Percentiles rank a stretch among this genome's conserved stretches.
Conservation (phyloP, 2,888 invertebrate genomes). For the Chelonus formosanus region DNA sequence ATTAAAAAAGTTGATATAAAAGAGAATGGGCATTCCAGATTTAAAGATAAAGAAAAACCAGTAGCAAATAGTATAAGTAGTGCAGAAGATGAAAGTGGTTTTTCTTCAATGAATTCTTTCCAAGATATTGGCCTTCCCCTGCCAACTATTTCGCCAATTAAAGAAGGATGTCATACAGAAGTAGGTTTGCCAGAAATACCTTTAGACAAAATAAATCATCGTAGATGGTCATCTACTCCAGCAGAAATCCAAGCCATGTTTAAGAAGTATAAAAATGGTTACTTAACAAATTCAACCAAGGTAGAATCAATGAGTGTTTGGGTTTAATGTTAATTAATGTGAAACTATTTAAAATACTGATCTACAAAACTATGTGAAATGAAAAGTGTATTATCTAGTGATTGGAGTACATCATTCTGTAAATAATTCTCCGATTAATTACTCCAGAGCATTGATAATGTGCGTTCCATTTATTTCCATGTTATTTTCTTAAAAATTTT, state of each 20-base stretch:
- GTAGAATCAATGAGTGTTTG: constrained; percentile 60
- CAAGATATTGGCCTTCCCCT: constrained; percentile 80
- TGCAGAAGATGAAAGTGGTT: constrained; percentile 84
- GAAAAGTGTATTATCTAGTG: too few species aligned
- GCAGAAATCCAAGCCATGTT: constrained; percentile 56
- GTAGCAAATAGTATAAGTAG: constrained; percentile 55
- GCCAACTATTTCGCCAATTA: constrained; percentile 44
- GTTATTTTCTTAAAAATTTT: too few species aligned
- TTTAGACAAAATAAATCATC: constrained; percentile 53
- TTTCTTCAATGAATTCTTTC: constrained; percentile 85
- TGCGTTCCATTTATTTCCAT: too few species aligned
- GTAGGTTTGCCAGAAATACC: constrained; percentile 60
- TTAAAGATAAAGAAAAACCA: constrained; percentile 44
- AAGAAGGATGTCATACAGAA: constrained; percentile 58
- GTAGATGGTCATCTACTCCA: constrained; percentile 62
- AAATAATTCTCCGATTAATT: too few species aligned
- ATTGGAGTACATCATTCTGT: too few species aligned
- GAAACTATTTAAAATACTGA: too few species aligned
- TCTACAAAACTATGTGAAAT: too few species aligned
- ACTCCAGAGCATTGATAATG: too few species aligned
- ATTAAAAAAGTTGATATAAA: constrained; percentile 41
- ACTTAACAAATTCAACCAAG: constrained; percentile 47
- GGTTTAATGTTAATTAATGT: constrained; percentile 46
- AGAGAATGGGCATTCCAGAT: constrained; percentile 38
- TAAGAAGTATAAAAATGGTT: constrained; percentile 55